Percentiles rank a stretch among this genome's conserved stretches.
Conservation (phyloP, 2,888 invertebrate genomes). For the Polymixis lichenea region DNA sequence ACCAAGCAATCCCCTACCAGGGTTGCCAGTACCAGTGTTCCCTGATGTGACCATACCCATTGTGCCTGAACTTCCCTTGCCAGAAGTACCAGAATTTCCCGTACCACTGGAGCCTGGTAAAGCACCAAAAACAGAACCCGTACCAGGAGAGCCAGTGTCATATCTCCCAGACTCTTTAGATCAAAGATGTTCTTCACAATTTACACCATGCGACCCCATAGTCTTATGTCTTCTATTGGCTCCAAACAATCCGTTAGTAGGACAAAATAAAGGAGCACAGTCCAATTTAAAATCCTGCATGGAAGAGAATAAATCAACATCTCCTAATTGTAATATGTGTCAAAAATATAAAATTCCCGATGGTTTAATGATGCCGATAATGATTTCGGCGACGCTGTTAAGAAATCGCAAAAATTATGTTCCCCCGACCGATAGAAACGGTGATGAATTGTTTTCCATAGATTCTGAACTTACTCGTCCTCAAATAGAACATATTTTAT, state of each 20-base stretch:
- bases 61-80: conserved; percentile 47
- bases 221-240: neutral
- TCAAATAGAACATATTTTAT: conserved; percentile 1
- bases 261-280: neutral
- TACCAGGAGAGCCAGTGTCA: conserved; percentile 1
- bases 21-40: conserved; percentile 38
- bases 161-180: neutral
- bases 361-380: conserved; percentile 6
- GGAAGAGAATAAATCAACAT: neutral
- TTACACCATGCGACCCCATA: neutral
- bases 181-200: neutral
- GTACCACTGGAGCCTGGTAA: conserved; percentile 32
- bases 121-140: neutral
- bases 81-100: conserved; percentile 44
- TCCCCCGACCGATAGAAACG: neutral
- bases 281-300: neutral
- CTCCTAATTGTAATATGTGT: neutral
- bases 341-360: conserved; percentile 4
- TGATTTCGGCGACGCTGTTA: neutral
- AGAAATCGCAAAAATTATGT: neutral
- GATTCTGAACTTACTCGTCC: neutral
- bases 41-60: conserved; percentile 53
- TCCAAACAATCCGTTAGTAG: neutral
- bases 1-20: conserved; percentile 46
- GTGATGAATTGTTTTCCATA: conserved; percentile 3